phyloP scores from a whole-genome alignment of 2,888 invertebrate genomes.

The Megastigmus dorsalis region DNA sequence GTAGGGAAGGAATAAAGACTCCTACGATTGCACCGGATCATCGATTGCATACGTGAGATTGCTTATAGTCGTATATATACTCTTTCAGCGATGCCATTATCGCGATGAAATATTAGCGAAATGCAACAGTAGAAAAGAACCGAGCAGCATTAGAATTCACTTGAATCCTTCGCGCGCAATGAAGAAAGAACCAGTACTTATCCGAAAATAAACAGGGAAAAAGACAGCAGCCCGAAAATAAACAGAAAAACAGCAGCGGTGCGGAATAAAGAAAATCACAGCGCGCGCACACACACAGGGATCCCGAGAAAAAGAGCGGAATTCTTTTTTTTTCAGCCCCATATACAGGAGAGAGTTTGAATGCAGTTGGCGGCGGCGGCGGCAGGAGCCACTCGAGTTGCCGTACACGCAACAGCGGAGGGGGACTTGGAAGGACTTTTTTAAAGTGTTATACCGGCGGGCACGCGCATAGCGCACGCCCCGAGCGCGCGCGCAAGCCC shows the following conservation, averaged over 20 bases:
- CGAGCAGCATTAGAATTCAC: neutral
- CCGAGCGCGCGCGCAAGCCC: no score
- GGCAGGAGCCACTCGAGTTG: no score
- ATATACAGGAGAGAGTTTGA: neutral
- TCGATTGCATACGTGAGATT: neutral
- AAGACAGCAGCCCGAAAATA: neutral
- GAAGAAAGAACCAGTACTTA: neutral
- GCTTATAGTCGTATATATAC: neutral
- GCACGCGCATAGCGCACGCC: constrained; percentile 66
- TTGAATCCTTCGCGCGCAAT: no score
- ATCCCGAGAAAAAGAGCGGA: neutral
- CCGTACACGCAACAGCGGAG: no score
- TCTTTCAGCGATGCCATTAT: neutral
- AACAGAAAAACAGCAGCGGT: neutral
- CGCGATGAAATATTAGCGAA: neutral
- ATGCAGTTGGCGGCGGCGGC: neutral
- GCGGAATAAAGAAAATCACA: neutral
- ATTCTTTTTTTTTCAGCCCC: neutral
- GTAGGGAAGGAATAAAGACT: no score
- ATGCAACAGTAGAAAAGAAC: neutral
- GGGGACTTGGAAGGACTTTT: no score
- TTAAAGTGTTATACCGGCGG: constrained; percentile 58
- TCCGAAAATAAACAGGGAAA: neutral
- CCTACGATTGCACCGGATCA: neutral
- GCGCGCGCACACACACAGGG: neutral